phyloP scores from a whole-genome alignment of 2,888 invertebrate species.

The Cinara cedri region DNA sequence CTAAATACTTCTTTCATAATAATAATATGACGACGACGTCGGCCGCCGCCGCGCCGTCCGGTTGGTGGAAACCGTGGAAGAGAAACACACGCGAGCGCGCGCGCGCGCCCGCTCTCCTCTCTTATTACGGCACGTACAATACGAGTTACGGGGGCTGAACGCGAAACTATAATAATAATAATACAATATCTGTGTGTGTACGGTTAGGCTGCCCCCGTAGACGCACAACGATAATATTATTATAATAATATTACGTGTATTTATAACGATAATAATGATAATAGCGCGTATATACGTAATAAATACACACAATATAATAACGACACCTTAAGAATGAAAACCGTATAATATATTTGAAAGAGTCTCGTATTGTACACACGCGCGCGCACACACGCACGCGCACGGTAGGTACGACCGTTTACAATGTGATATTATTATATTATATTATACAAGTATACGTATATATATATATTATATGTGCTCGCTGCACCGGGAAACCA shows the following conservation, averaged over 20 bases:
- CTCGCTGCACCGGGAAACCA: slow-evolving; percentile 24
- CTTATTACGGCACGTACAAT: too few relatives aligned
- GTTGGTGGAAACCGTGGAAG: neutral
- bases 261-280: neutral
- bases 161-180: slow-evolving; percentile 3
- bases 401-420: neutral
- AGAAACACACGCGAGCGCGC: slow-evolving; percentile 11
- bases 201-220: neutral
- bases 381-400: slow-evolving; percentile 18
- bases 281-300: slow-evolving; percentile 12
- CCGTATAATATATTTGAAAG: slow-evolving; percentile 51
- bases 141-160: slow-evolving; percentile 47
- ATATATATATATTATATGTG: too few relatives aligned
- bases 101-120: too few relatives aligned
- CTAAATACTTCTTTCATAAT: neutral
- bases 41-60: slow-evolving; percentile 34
- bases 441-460: too few relatives aligned
- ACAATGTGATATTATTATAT: slow-evolving; percentile 5
- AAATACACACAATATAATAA: slow-evolving; percentile 31
- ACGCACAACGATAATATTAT: too few relatives aligned
- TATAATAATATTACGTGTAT: neutral
- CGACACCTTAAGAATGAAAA: slow-evolving; percentile 44
- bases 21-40: slow-evolving; percentile 15
- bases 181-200: too few relatives aligned
- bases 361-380: neutral